phyloP scores from a whole-genome alignment of 2,113 vertebrate genomes.

The Anthoscopus minutus region DNA sequence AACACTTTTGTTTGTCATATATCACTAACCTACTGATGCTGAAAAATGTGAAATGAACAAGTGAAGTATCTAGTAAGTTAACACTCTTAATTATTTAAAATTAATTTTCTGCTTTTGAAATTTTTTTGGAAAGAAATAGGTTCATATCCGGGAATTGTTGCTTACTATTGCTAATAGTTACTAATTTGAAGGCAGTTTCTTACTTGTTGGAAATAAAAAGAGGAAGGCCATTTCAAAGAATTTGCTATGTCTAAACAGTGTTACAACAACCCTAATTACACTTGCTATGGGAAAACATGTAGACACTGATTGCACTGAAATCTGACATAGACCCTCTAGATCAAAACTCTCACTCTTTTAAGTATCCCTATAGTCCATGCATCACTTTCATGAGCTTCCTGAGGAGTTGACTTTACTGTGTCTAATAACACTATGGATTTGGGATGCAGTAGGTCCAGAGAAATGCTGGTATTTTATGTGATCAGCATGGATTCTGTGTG shows the following conservation, averaged over 20 bases:
- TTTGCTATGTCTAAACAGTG: background rate
- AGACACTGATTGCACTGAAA: background rate
- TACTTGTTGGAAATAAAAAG: background rate
- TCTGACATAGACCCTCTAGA: background rate
- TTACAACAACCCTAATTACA: background rate
- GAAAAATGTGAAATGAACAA: background rate
- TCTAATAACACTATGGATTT: background rate
- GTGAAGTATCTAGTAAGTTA: background rate
- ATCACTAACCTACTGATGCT: background rate
- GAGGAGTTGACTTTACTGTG: background rate
- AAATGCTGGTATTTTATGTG: background rate
- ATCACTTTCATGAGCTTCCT: background rate
- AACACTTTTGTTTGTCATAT: background rate
- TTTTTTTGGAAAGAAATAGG: background rate
- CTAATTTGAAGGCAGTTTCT: background rate
- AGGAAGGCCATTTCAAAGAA: background rate
- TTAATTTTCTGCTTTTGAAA: background rate
- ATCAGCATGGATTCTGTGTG: background rate
- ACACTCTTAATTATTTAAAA: rapidly evolving
- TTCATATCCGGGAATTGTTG: background rate
- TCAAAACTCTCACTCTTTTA: background rate
- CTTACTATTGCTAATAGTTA: background rate
- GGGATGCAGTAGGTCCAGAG: background rate
- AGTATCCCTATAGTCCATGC: background rate
- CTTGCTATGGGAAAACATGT: background rate